Percentiles rank a stretch among this genome's conserved stretches.
Conservation (phyloP, 2,797 vertebrate genomes). For the Falco biarmicus region DNA sequence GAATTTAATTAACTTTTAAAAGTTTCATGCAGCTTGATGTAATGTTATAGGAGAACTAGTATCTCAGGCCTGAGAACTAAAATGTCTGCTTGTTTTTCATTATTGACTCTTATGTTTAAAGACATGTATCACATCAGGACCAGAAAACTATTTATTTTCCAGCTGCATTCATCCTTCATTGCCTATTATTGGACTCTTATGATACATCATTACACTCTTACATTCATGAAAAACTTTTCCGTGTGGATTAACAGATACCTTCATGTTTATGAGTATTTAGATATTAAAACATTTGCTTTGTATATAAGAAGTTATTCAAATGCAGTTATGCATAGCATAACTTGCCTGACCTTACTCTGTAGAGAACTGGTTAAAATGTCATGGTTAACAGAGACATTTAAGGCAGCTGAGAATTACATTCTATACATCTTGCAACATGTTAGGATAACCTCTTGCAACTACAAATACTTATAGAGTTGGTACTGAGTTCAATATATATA, state of each 20-base stretch:
- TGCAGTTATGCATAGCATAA: not conserved
- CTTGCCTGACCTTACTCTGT: not conserved
- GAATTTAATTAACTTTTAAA: slow-evolving; percentile 53
- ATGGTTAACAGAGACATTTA: not conserved
- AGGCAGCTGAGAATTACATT: not conserved
- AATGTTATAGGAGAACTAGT: not conserved
- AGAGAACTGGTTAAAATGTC: not conserved
- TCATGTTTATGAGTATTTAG: not conserved
- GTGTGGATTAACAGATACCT: not conserved
- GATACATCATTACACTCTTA: not conserved
- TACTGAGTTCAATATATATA: not conserved
- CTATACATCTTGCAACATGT: not conserved
- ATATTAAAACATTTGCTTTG: not conserved
- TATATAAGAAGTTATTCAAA: not conserved
- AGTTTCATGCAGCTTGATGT: not conserved
- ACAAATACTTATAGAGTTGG: not conserved
- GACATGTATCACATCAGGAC: not conserved
- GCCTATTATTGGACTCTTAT: not conserved
- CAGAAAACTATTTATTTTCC: not conserved
- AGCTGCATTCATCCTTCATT: not conserved
- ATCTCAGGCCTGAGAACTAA: not conserved
- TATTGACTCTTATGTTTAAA: not conserved
- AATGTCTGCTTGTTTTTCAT: not conserved
- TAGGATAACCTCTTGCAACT: not conserved
- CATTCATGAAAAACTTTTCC: not conserved